phyloP scores from a whole-genome alignment of 2,888 invertebrate species.

The Nephrotoma flavescens region DNA sequence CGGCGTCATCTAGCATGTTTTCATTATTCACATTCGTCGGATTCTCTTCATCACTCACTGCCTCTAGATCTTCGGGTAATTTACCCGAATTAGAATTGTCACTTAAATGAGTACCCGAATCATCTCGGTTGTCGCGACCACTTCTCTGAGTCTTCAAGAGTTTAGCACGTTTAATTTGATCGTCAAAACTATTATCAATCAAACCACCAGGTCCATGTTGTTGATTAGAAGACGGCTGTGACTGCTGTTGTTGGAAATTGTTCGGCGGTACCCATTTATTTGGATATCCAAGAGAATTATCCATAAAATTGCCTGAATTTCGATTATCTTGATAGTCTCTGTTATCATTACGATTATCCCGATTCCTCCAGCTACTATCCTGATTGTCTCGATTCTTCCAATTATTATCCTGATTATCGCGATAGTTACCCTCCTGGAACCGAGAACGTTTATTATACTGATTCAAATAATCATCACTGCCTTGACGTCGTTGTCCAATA shows the following conservation, averaged over 20 bases:
- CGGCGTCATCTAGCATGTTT: not conserved
- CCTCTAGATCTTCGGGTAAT: not conserved
- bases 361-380: not conserved
- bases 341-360: not conserved
- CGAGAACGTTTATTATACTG: not conserved
- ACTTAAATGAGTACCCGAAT: not conserved
- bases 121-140: not conserved
- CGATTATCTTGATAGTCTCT: not conserved
- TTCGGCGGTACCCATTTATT: not conserved
- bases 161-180: not conserved
- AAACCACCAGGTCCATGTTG: not conserved
- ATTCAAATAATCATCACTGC: not conserved
- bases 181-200: not conserved
- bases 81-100: not conserved
- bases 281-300: not conserved
- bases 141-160: not conserved
- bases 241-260: not conserved
- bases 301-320: not conserved
- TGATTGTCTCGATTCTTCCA: not conserved
- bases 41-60: slow-evolving; percentile 1
- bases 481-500: not conserved
- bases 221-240: not conserved
- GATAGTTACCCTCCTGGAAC: not conserved
- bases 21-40: not conserved
- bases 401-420: not conserved